Evolutionary conservation across 2,888 invertebrate species (phyloP).

Genomic region (Parnassius glacialis): DNA sequence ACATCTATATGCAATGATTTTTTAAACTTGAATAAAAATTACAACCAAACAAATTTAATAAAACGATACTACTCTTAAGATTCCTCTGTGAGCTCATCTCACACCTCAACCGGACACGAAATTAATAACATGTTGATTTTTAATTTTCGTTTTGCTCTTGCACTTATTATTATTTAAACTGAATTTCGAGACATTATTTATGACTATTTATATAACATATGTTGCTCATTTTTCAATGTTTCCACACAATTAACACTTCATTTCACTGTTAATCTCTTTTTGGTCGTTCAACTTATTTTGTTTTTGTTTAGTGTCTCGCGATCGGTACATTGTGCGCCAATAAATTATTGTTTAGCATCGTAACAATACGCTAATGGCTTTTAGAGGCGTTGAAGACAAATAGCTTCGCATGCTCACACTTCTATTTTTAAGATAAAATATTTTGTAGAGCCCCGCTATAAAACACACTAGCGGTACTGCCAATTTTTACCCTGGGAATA

Average conservation of each 20-base stretch:
- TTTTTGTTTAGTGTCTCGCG: constrained; percentile 50
- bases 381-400: constrained; percentile 33
- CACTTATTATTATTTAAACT: constrained; percentile 81
- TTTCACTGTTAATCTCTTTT: constrained; percentile 73
- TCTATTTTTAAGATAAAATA: constrained; percentile 23
- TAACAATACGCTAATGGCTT: constrained; percentile 44
- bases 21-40: no score
- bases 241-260: constrained; percentile 80
- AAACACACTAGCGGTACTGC: background rate
- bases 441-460: constrained; percentile 8
- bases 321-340: constrained; percentile 42
- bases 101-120: constrained; percentile 74
- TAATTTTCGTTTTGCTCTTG: constrained; percentile 74
- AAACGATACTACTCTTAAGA: constrained; percentile 41
- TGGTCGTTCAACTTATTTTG: constrained; percentile 54
- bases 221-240: constrained; percentile 80
- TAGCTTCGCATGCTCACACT: constrained; percentile 28
- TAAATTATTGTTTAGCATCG: constrained; percentile 46
- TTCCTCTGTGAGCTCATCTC: constrained; percentile 60
- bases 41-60: background rate
- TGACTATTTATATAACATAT: constrained; percentile 81
- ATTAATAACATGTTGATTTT: constrained; percentile 80
- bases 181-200: constrained; percentile 77
- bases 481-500: no score
- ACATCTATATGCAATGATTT: no score